Conservation (phyloP, 2,888 invertebrate species). For the Eristalis tenax region DNA sequence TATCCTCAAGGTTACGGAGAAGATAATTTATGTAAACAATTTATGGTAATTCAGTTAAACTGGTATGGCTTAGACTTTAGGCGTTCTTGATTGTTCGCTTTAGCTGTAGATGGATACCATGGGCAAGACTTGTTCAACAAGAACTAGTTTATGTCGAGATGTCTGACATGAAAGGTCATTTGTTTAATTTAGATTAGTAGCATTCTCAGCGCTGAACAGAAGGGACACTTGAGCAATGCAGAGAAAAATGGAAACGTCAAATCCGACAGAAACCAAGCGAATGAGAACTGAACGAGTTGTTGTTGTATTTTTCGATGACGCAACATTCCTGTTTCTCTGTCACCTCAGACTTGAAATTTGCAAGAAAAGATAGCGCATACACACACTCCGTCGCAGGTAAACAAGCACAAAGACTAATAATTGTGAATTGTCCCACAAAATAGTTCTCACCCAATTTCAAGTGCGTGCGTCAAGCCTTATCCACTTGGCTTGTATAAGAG, state of each 20-base stretch:
- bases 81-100: conserved; percentile 48
- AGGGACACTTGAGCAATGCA: background rate
- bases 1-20: conserved; percentile 58
- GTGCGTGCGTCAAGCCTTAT: background rate
- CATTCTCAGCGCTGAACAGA: background rate
- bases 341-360: background rate
- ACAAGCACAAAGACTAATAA: background rate
- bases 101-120: conserved; percentile 17
- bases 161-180: background rate
- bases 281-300: background rate
- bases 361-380: too few species aligned
- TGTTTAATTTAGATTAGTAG: background rate
- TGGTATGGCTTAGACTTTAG: conserved; percentile 62
- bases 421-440: background rate
- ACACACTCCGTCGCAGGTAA: background rate
- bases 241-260: background rate
- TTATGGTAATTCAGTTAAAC: conserved; percentile 64
- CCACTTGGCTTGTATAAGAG: background rate
- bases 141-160: conserved; percentile 17
- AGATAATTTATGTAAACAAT: conserved; percentile 61
- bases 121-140: conserved; percentile 11
- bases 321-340: background rate
- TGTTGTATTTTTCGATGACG: background rate
- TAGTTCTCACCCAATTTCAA: background rate
- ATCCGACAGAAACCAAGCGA: background rate